Evolutionary conservation across 2,113 vertebrate genomes (phyloP).

Genomic region (Falco punctatus): DNA sequence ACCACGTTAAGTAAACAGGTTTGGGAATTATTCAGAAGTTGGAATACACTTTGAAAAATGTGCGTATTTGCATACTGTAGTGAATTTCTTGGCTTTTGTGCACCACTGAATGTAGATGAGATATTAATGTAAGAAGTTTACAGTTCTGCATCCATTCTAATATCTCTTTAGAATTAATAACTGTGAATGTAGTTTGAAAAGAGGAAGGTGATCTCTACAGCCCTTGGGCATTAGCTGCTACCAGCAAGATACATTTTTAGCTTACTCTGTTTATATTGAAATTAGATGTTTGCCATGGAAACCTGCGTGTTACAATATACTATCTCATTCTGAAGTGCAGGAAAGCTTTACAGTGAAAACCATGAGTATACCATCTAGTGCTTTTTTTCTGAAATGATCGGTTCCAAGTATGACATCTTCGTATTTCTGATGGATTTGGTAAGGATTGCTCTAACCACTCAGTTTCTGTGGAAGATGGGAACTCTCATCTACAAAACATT

Average conservation of each 20-base stretch:
- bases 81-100: background rate
- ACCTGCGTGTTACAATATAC: background rate
- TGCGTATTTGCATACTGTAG: background rate
- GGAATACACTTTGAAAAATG: background rate
- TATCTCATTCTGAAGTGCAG: background rate
- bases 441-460: background rate
- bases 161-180: constrained; percentile 28
- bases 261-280: constrained; percentile 15
- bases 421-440: background rate
- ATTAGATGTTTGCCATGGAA: constrained; percentile 59
- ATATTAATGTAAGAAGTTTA: background rate
- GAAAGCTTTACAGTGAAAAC: background rate
- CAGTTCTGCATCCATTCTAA: background rate
- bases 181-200: background rate
- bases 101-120: constrained; percentile 5
- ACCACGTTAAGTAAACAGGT: constrained; percentile 53
- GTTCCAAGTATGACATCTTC: background rate
- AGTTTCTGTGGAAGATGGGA: background rate
- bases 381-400: background rate
- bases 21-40: constrained; percentile 47
- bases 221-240: background rate
- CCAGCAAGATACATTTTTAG: background rate
- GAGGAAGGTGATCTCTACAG: constrained; percentile 28
- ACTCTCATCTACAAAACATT: background rate
- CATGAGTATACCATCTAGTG: background rate